Percentiles rank a stretch among this genome's conserved stretches.
Evolutionary conservation across 2,888 invertebrate genomes (phyloP).

Genomic region (Melangyna quadrimaculata): DNA sequence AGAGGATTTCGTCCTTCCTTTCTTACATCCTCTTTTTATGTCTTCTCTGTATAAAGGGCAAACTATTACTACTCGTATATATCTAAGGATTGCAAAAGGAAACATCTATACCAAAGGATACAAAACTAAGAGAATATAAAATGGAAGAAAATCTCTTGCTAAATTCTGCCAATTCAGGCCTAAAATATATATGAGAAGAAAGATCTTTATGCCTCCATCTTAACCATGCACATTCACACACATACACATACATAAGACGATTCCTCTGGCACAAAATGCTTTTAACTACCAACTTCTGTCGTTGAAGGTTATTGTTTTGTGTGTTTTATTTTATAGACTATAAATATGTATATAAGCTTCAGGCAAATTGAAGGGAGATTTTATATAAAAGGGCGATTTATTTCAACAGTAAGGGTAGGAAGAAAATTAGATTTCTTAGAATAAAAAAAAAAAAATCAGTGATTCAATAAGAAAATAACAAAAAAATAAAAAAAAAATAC

Average conservation of each 20-base stretch:
- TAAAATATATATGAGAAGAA: background rate
- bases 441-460: too few relatives aligned
- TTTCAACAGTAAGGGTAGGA: background rate
- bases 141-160: conserved; percentile 3
- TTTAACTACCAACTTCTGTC: conserved; percentile 5
- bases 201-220: background rate
- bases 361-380: background rate
- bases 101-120: too few relatives aligned
- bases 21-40: background rate
- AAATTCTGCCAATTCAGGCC: conserved; percentile 19
- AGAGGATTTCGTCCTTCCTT: background rate
- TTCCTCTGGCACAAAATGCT: background rate
- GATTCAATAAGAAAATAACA: background rate
- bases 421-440: background rate
- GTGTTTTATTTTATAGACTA: conserved; percentile 8
- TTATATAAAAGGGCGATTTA: background rate
- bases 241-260: background rate
- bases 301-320: conserved; percentile 23
- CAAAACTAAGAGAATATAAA: background rate
- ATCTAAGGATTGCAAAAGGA: background rate
- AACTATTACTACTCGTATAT: too few relatives aligned
- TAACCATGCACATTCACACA: background rate
- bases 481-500: background rate
- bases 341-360: background rate
- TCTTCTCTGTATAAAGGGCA: too few relatives aligned